Evolutionary conservation across 1,140 invertebrate species (phyloP), one percentile per base, ranked within the genome.

Genomic region (Leptinotarsa defecta): DNA sequence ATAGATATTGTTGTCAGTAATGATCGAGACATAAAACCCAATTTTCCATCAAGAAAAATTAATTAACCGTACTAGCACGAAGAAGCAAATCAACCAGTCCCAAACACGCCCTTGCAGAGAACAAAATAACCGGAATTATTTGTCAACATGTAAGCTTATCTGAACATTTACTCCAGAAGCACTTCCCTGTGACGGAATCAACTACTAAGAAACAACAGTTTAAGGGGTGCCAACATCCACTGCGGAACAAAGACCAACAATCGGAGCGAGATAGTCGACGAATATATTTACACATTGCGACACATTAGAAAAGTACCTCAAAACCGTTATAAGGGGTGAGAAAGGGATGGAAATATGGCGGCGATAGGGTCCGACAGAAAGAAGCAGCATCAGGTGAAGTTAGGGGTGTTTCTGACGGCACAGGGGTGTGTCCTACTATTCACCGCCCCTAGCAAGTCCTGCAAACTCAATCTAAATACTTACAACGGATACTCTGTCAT

Each of bases 391-490:
- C 76, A 77, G 76, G 76, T 77, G 74, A 77, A 74, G 76, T 74
- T 57, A 71, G 43, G 74, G 64, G 64, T 65, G 64, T 65, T 65
- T 34, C 64, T 34, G 27, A n/a, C 64, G 13, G 13, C 22, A 15
- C 17, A 77, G 80, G 80, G 78, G 80, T 81, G 80, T 78, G 72
- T 76, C 78, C 74, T 73, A 34, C 65, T 43, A 22, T 65, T 34
- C 64, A 76, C 77, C 77, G 76, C 81, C 83, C 81, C 81, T 80
- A 79, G 77, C 77, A 71, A 74, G 52, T 68, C 71, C 68, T 34
- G 72, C 80, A 8, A 76, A 70, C 78, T 80, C 79, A 76, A 76
- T 81, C 81, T 78, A 81, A 84, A 82, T 81, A 82, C 77, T 81
- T 80, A 80, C 81, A 76, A 79, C 71, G 77, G 78, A 76, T 81